A percentile compares a stretch with the other conserved stretches of the same genome.
Conservation (phyloP, 2,888 invertebrate genomes). For the Pachydiplax longipennis region DNA sequence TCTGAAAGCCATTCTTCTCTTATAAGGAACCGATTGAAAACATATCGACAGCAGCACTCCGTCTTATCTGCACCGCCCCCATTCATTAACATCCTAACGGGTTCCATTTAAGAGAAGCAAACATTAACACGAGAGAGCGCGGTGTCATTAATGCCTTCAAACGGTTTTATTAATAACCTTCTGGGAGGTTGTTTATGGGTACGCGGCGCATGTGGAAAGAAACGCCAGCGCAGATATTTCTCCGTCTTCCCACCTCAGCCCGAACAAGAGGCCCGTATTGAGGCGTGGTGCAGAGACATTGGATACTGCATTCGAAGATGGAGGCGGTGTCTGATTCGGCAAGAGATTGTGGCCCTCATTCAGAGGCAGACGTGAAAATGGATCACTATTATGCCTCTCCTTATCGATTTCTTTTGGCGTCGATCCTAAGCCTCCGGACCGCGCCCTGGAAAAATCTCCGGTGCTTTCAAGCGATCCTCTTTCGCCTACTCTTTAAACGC, state of each 20-base stretch:
- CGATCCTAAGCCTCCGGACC: neutral
- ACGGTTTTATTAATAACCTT: too few relatives aligned
- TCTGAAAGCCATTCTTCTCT: too few relatives aligned
- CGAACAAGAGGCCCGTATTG: slow-evolving; percentile 39
- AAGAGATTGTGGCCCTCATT: slow-evolving; percentile 17
- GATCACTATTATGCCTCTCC: slow-evolving; percentile 31
- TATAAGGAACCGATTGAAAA: too few relatives aligned
- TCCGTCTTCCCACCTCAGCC: neutral
- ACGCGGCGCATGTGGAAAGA: too few relatives aligned
- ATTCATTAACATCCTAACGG: too few relatives aligned
- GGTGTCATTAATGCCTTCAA: too few relatives aligned
- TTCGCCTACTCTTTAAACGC: neutral
- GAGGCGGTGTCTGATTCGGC: slow-evolving; percentile 39
- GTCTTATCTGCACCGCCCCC: too few relatives aligned
- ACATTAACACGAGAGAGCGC: too few relatives aligned
- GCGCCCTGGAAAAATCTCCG: neutral
- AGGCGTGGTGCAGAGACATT: slow-evolving; percentile 15
- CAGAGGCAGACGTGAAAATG: slow-evolving; percentile 6
- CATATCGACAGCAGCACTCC: too few relatives aligned
- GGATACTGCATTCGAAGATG: slow-evolving; percentile 36
- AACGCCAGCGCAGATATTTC: neutral
- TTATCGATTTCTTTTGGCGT: slow-evolving; percentile 33
- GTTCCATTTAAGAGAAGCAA: too few relatives aligned
- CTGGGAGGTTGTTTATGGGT: too few relatives aligned
- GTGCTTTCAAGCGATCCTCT: neutral